Evolutionary conservation across 2,797 vertebrate genomes (phyloP), one percentile per base, ranked within the genome.

Genomic region (Scolopax rusticola): DNA sequence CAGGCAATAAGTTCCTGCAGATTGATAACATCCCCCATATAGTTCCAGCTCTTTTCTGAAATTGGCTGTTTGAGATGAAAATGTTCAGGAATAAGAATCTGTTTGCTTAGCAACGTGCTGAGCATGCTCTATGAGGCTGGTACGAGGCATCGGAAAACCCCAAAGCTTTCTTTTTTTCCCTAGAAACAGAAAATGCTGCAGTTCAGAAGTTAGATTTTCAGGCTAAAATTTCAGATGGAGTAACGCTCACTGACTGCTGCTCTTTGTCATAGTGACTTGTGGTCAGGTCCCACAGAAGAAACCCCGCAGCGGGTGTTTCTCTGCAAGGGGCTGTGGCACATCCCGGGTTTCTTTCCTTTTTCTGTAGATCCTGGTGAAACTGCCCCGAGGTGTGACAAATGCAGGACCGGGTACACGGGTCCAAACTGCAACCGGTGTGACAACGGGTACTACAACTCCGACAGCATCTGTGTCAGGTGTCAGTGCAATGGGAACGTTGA

Each of bases 401-500:
- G 99, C 97, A 98, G 94, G 77, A 86, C 95, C 1, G 98, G 96
- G 11, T 99, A 99, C 96, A 93, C 96, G 0, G 98, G 99, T 63
- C 91, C 74, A 4, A 98, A 97, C 91, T 99, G 99, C 90, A 98
- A 98, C 71, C 73, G 71, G 41, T 99, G 99, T 92, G 97, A 94
- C 57, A 92, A 97, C 0, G 99, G 99, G 86, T 99, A 98, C 97
- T 99, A 98, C 98, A 98, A 98, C 97, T 97, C 97, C 0, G 98
- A 98, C 54, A 98, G 98, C 74, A 95, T 97, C 76, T 99, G 99
- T 9, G 89, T 98, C 28, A 97, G 91, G 3, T 99, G 99, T 30
- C 87, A 98, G 11, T 99, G 99, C 97, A 98, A 98, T 0, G 99
- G 99, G 30, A 99, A 99, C 0, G 98, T 98, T 30, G 98, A 99